Base-by-base conservation (phyloP, 2,797 vertebrate genomes). In the Gambusia yucatana region DNA sequence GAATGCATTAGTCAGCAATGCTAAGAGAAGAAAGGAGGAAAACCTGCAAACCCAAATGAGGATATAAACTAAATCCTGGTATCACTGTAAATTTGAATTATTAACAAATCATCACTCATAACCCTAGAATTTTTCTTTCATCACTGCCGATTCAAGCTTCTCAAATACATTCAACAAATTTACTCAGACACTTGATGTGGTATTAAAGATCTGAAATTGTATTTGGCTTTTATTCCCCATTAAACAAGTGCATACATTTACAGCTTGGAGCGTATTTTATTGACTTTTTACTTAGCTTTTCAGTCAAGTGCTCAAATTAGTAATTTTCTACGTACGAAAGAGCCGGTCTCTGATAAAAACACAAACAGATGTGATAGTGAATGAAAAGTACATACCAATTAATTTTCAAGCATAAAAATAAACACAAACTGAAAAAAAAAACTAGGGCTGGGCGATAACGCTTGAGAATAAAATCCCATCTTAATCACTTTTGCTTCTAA, bases 141-240 rank as follows among this genome's bases (percentile, higher is more conserved):
- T 50, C 48, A 50, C 20, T 50, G 48, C 20, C 1, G 6, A 50
- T 20, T 41, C 63, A 41, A 22, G 92, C 83, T 91, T 91, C 91
- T 80, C 76, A 76, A 65, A 55, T 76, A 77, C 43, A 1, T 69
- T 77, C 79, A 77, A 88, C 88, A 8, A 87, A 88, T 72, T 57
- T 86, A 82, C 85, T 25, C 79, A 96, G 94, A 97, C 97, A 96
- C 28, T 16, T 61, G 93, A 94, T 93, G 95, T 96, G 91, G 97
- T 97, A 97, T 96, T 95, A 97, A 97, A 97, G 89, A 95, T 97
- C 97, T 97, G 96, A 98, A 97, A 97, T 95, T 98, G 97, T 98
- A 98, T 98, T 98, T 61, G 25, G 57, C 57, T 61, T 61, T 28
- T 52, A 52, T 28, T 61, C 28, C 28, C 28, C 57, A 28, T 77